phyloP scores from a whole-genome alignment of 2,888 invertebrate species.

The Netelia fuscicornis region DNA sequence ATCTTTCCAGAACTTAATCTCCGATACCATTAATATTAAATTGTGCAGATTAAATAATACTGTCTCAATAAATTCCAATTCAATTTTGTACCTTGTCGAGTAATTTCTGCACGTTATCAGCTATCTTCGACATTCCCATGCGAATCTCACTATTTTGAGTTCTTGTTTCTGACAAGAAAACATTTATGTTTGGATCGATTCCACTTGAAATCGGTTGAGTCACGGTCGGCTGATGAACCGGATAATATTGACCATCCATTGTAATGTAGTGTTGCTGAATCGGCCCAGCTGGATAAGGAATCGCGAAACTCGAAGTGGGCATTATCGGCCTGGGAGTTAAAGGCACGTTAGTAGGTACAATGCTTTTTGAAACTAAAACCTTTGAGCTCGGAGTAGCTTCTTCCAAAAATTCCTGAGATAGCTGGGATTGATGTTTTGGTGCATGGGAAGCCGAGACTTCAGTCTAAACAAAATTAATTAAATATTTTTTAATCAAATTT shows the following conservation, averaged over 20 bases:
- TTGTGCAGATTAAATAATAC: too few relatives aligned
- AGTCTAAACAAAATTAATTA: conserved; percentile 17
- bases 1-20: background rate
- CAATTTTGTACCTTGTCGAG: conserved; percentile 84
- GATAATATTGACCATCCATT: conserved; percentile 78
- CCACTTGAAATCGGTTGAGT: conserved; percentile 77
- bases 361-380: conserved; percentile 42
- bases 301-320: conserved; percentile 39
- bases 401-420: conserved; percentile 40
- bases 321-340: conserved; percentile 56
- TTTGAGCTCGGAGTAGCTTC: conserved; percentile 37
- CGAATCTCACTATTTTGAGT: conserved; percentile 89
- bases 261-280: conserved; percentile 76
- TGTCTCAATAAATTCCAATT: background rate
- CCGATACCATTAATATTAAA: background rate
- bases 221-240: conserved; percentile 74
- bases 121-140: conserved; percentile 88
- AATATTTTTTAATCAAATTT: background rate
- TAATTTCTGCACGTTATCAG: conserved; percentile 88
- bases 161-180: conserved; percentile 87
- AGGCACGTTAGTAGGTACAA: conserved; percentile 41
- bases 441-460: conserved; percentile 46
- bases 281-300: conserved; percentile 52
- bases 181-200: conserved; percentile 85
- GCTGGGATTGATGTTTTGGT: conserved; percentile 42